phyloP scores from a whole-genome alignment of 2,888 invertebrate species.

The Cheilosia vernalis region DNA sequence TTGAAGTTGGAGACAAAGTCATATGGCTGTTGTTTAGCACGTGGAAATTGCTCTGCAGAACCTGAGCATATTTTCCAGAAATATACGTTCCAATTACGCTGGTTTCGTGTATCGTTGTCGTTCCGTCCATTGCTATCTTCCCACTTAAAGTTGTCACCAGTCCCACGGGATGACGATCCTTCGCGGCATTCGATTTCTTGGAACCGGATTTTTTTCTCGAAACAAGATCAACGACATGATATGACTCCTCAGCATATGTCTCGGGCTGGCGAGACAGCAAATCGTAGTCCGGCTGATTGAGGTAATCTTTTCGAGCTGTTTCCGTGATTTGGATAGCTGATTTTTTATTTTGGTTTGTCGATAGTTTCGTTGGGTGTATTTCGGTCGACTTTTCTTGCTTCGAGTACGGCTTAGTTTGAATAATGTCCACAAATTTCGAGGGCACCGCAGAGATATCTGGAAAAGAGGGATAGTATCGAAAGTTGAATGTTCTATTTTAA shows the following conservation, averaged over 20 bases:
- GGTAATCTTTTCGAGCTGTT: conserved; percentile 86
- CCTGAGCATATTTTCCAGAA: conserved; percentile 94
- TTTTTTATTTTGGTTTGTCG: conserved; percentile 55
- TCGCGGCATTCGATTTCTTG: conserved; percentile 79
- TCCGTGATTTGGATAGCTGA: conserved; percentile 28
- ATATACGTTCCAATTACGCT: conserved; percentile 95
- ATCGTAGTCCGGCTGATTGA: conserved; percentile 92
- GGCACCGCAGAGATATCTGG: conserved; percentile 42
- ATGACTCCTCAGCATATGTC: conserved; percentile 93
- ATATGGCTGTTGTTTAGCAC: conserved; percentile 85
- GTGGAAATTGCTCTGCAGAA: conserved; percentile 91
- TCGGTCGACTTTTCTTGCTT: conserved; percentile 59
- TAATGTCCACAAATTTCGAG: conserved; percentile 72
- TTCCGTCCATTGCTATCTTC: conserved; percentile 91
- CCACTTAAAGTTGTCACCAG: conserved; percentile 93
- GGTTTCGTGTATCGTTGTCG: conserved; percentile 93
- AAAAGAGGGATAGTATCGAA: neutral
- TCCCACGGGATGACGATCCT: conserved; percentile 89
- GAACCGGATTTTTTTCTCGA: conserved; percentile 77
- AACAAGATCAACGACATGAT: conserved; percentile 89
- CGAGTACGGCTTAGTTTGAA: conserved; percentile 76
- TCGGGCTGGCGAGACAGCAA: conserved; percentile 93
- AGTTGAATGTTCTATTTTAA: too few relatives aligned
- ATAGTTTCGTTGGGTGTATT: conserved; percentile 74
- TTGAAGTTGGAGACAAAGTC: conserved; percentile 80